A percentile compares a stretch with the other conserved stretches of the same genome.
These are phyloP conservation scores for Lepisosteus oculatus DNA, from an alignment of 2,113 vertebrate species.

Conservation along the genomic window DNA sequence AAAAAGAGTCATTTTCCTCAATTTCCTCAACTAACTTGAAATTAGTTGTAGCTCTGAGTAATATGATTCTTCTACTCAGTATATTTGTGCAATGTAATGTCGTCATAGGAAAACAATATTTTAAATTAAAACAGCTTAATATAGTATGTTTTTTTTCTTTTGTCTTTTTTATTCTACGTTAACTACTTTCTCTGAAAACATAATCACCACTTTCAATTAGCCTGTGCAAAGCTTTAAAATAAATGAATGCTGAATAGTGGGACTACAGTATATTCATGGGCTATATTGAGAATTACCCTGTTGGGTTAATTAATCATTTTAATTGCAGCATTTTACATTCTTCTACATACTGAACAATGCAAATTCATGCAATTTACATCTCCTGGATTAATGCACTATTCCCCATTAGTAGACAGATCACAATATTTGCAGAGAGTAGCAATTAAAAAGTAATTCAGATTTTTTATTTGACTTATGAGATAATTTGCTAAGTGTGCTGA, in stretches of 20 bases:
- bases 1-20: too few relatives aligned
- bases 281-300: not conserved
- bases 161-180: too few relatives aligned
- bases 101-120: too few relatives aligned
- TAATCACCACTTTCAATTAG: slow-evolving; percentile 3
- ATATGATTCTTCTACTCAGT: too few relatives aligned
- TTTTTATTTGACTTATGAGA: slow-evolving; percentile 5
- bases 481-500: not conserved
- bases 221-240: not conserved
- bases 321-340: slow-evolving; percentile 3
- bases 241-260: not conserved
- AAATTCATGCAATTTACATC: slow-evolving; percentile 7
- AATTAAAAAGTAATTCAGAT: slow-evolving; percentile 12
- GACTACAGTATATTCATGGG: not conserved
- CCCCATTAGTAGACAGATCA: not conserved
- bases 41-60: too few relatives aligned
- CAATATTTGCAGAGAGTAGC: slow-evolving; percentile 6
- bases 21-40: too few relatives aligned
- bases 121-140: too few relatives aligned
- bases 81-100: too few relatives aligned
- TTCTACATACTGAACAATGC: slow-evolving; percentile 4
- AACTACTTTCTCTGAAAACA: not conserved
- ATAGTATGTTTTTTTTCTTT: too few relatives aligned
- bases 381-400: slow-evolving; percentile 4
- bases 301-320: slow-evolving; percentile 5